These are phyloP conservation scores for Bombus breviceps DNA, from an alignment of 1,140 invertebrate genomes.

Conservation along the genomic window DNA sequence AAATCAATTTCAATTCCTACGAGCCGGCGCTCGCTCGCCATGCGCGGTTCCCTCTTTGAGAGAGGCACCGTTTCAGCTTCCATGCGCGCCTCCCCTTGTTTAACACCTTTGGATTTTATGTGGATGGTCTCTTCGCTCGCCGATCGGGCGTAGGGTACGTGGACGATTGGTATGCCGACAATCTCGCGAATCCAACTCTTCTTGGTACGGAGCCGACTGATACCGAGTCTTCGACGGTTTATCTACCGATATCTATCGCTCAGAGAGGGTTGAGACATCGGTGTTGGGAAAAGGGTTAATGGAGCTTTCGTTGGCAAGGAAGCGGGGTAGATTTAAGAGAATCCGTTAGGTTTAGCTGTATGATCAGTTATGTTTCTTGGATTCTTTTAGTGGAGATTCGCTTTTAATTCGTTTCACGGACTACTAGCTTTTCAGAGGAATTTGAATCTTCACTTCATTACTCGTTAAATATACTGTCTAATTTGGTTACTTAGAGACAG, in stretches of 20 bases:
- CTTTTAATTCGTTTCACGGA: too few species aligned
- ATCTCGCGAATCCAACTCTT: constrained; percentile 35
- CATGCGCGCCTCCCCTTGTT: constrained; percentile 51
- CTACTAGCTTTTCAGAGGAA: too few species aligned
- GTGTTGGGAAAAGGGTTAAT: neutral
- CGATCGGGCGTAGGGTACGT: neutral
- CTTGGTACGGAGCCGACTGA: constrained; percentile 3
- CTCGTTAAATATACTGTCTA: too few species aligned
- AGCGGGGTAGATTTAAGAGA: too few species aligned
- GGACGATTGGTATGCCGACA: constrained; percentile 34
- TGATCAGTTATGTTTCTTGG: too few species aligned
- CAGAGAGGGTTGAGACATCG: too few species aligned
- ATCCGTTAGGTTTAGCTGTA: too few species aligned
- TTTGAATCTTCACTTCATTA: too few species aligned
- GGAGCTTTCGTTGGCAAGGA: too few species aligned
- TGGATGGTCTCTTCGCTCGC: constrained; percentile 19
- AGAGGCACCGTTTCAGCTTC: constrained; percentile 25
- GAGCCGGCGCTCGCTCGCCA: constrained; percentile 43
- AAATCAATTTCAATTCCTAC: constrained; percentile 77
- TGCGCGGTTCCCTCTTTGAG: constrained; percentile 55
- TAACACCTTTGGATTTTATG: constrained; percentile 63
- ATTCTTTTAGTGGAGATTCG: too few species aligned
- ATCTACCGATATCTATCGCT: constrained; percentile 1
- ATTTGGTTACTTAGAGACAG: too few species aligned
- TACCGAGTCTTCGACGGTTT: neutral